phyloP scores from a whole-genome alignment of 2,113 vertebrate species.

The Hyaena hyaena region DNA sequence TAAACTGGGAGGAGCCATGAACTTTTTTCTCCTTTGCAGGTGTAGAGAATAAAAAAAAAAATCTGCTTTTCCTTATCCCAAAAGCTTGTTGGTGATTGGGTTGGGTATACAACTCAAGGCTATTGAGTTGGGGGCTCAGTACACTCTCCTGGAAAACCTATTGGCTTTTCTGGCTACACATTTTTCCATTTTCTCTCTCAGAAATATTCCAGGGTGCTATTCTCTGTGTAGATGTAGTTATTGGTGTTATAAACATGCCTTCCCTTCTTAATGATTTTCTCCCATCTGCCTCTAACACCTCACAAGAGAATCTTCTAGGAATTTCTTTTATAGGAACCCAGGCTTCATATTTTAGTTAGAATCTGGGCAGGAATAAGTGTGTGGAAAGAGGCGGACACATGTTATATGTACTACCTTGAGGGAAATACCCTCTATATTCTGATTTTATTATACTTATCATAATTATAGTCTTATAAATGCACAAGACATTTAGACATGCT shows the following conservation, averaged over 20 bases:
- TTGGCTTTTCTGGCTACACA: neutral
- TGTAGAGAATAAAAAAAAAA: neutral
- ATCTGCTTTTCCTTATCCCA: neutral
- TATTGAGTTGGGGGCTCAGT: neutral
- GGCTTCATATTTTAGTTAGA: slow-evolving; percentile 33
- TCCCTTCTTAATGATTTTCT: neutral
- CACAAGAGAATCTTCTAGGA: neutral
- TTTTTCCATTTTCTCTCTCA: neutral
- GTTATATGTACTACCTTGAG: neutral
- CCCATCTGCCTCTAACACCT: neutral
- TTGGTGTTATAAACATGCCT: neutral
- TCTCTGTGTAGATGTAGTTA: neutral
- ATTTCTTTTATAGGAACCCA: neutral
- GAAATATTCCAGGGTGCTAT: neutral
- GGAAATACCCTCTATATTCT: neutral
- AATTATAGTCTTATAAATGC: neutral
- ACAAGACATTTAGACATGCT: neutral
- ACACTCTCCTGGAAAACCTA: neutral
- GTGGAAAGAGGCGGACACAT: neutral
- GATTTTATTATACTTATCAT: neutral
- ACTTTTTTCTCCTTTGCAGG: neutral
- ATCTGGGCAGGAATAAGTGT: neutral
- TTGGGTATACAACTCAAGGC: neutral
- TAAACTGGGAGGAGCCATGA: neutral
- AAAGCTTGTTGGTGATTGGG: neutral